Base-by-base conservation (phyloP, 2,888 invertebrate genomes). In the Spialia ferax region DNA sequence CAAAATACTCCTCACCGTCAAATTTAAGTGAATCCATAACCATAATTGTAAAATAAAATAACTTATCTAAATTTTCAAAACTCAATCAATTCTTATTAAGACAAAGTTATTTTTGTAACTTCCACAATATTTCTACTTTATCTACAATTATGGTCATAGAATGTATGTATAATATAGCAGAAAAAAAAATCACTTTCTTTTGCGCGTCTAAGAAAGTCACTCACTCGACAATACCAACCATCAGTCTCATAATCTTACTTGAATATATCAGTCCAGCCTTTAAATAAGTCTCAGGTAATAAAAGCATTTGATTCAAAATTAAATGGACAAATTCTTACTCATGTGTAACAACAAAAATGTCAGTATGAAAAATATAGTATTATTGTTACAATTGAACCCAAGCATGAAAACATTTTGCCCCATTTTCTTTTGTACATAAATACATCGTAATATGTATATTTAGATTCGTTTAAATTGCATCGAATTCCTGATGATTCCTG, bases 231-330 rank as follows among this genome's bases (percentile, higher is more conserved):
- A 70, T 57, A 65, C 63, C 76, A 75, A 73, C 75, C 74, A 70
- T 79, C 80, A 80, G 80, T 81, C 80, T 81, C 80, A 74, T 74
- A 72, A 70, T 73, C 73, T 73, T 75, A 72, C 68, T 68, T 68
- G 70, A 71, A 71, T 69, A 70, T 63, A 71, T 77, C 76, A 77
- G 75, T 78, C 73, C 76, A 68, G 73, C 71, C 70, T 66, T 69
- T 71, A 68, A 69, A 71, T 72, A 71, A 74, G 69, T 75, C 68
- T 70, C 60, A 70, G 42, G 45, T 66, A 65, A 60, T 60, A 66
- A 66, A 65, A 60, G 66, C 59, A 60, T 66, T 54, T 54, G 60
- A 66, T 60, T 42, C 54, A 42, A 45, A 42, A 66, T 26, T 45
- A 65, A 26, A 50, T 48, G 60, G 42, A 66, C 60, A 45, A 54